Base-by-base conservation (phyloP, 2,888 invertebrate species). In the Eledone cirrhosa region DNA sequence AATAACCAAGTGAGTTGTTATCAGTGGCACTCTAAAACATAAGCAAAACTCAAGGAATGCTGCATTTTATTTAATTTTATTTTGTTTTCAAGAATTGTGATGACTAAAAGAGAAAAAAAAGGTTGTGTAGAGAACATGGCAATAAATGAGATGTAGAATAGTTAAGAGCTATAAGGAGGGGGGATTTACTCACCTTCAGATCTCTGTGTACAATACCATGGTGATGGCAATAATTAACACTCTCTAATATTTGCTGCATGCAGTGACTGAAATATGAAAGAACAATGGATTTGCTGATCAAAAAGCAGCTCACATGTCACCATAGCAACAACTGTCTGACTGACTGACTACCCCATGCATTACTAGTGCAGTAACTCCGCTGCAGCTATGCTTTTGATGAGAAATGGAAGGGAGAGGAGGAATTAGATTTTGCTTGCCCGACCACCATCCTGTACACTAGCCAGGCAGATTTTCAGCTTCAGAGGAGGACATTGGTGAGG, bases 191-290 rank as follows among this genome's bases (percentile, higher is more conserved):
- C 85, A 95, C 95, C 94, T 95, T 99, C 90, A 99, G 94, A 94
- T 99, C 99, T 93, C 99, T 95, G 93, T 99, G 99, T 89, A 99
- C 99, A 91, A 99, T 97, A 90, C 97, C 97, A 93, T 98, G 98
- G 91, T 95, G 95, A 92, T 99, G 99, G 93, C 99, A 99, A 93
- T 99, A 99, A 93, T 98, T 97, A 87, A 99, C 99, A 90, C 98
- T 98, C 93, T 99, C 99, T 92, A 99, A 94, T 92, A 99, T 99
- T 94, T 99, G 99, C 94, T 99, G 99, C 93, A 99, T 99, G 94
- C 99, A 99, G 92, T 99, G 99, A 89, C 92, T 92, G 90, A 86
- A 91, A 91, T 76, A 82, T 77, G 78, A 82, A 82, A 80, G 80
- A 80, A 80, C 78, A 33, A 79, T 76, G 76, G 76, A 48, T 48